Conservation (phyloP, 1,140 invertebrate species). For the Aricia agestis region DNA sequence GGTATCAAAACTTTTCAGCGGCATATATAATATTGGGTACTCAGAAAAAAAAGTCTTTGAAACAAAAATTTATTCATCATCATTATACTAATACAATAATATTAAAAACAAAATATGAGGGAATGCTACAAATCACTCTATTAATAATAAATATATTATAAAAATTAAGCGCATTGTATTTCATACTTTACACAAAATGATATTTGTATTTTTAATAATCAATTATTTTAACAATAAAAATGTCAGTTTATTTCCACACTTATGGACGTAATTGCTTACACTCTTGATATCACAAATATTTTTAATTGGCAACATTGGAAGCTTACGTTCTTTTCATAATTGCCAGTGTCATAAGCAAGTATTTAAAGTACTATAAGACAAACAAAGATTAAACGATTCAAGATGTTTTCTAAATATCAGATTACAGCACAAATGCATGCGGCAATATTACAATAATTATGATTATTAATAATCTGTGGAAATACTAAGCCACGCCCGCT, state of each 20-base stretch:
- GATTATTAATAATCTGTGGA: too few relatives aligned
- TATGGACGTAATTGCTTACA: too few relatives aligned
- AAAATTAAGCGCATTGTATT: not conserved
- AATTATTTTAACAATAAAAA: too few relatives aligned
- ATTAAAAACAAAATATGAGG: slow-evolving; percentile 30
- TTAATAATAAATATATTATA: not conserved
- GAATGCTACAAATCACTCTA: slow-evolving; percentile 19
- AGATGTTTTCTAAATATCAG: too few relatives aligned
- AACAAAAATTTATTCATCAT: slow-evolving; percentile 26
- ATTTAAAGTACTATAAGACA: too few relatives aligned
- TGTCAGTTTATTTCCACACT: too few relatives aligned
- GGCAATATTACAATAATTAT: too few relatives aligned
- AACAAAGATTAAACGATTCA: too few relatives aligned
- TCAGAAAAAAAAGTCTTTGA: slow-evolving; percentile 3
- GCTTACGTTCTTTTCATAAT: not conserved
- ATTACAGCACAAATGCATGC: too few relatives aligned
- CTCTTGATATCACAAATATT: not conserved
- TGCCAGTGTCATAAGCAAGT: not conserved
- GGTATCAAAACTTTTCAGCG: not conserved
- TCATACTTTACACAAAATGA: not conserved
- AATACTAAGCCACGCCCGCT: too few relatives aligned
- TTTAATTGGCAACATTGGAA: slow-evolving; percentile 1
- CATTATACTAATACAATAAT: slow-evolving; percentile 29
- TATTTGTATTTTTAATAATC: too few relatives aligned
- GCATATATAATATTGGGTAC: not conserved